Conservation (phyloP, 2,113 vertebrate genomes). For the Tragelaphus buxtoni region DNA sequence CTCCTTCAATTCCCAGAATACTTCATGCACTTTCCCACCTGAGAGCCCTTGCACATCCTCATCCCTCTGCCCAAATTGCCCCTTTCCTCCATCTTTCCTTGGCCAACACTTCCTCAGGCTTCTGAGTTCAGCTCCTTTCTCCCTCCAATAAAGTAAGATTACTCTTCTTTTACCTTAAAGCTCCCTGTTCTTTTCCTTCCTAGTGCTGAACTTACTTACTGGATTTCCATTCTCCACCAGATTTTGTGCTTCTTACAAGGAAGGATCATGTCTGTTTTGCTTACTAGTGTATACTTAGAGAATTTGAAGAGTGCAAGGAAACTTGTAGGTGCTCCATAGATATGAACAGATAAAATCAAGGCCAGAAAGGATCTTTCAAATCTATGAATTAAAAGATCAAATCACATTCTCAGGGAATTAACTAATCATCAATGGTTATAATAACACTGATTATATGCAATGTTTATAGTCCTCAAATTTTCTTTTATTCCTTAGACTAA, state of each 20-base stretch:
- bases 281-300: background rate
- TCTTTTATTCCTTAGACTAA: background rate
- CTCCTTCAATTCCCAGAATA: background rate
- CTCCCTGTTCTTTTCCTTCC: background rate
- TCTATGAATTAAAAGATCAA: slow-evolving; percentile 16
- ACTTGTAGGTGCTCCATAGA: background rate
- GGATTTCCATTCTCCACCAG: background rate
- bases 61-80: background rate
- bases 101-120: background rate
- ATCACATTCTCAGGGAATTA: background rate
- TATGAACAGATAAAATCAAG: background rate
- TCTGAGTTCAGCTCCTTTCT: background rate
- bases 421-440: background rate
- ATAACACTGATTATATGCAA: background rate
- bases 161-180: background rate
- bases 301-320: background rate
- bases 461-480: background rate
- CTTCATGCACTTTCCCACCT: background rate
- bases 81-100: background rate
- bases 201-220: background rate
- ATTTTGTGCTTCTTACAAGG: background rate
- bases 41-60: background rate
- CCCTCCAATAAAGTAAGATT: background rate
- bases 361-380: background rate
- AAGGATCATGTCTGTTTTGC: background rate